Percentiles rank a stretch among this genome's conserved stretches.
phyloP scores from a whole-genome alignment of 92 coral and sea anemone genomes.

The Zoanthus sociatus region DNA sequence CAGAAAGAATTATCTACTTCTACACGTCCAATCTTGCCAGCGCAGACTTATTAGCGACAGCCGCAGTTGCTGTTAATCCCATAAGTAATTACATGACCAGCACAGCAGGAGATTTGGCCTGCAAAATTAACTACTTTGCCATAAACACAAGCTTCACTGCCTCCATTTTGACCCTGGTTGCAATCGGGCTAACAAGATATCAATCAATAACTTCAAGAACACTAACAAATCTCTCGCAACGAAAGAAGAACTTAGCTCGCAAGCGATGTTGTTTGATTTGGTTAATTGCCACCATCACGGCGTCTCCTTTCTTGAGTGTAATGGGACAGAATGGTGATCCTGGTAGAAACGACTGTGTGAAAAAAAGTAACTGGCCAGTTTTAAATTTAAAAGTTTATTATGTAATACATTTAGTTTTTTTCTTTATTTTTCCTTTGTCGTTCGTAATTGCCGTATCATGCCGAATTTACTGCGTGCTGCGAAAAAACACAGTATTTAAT shows the following conservation, averaged over 20 bases:
- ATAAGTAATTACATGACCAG: too few species aligned
- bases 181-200: neutral
- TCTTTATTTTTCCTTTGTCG: neutral
- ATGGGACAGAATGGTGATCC: neutral
- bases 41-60: too few species aligned
- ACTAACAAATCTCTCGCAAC: too few species aligned
- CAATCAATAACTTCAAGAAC: neutral
- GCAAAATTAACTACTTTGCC: neutral
- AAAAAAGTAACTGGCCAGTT: slow-evolving; percentile 9
- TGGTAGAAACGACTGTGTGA: neutral
- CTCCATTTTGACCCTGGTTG: too few species aligned
- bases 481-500: too few species aligned
- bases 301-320: slow-evolving; percentile 15
- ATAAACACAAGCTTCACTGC: neutral
- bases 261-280: slow-evolving; percentile 11
- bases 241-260: neutral
- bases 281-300: neutral
- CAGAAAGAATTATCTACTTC: neutral
- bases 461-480: neutral
- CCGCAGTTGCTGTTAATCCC: neutral
- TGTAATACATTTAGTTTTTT: neutral
- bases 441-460: neutral
- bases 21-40: too few species aligned
- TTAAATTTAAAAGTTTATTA: neutral
- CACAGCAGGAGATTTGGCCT: neutral